phyloP scores from a whole-genome alignment of 2,113 vertebrate species.

The Felis chaus region DNA sequence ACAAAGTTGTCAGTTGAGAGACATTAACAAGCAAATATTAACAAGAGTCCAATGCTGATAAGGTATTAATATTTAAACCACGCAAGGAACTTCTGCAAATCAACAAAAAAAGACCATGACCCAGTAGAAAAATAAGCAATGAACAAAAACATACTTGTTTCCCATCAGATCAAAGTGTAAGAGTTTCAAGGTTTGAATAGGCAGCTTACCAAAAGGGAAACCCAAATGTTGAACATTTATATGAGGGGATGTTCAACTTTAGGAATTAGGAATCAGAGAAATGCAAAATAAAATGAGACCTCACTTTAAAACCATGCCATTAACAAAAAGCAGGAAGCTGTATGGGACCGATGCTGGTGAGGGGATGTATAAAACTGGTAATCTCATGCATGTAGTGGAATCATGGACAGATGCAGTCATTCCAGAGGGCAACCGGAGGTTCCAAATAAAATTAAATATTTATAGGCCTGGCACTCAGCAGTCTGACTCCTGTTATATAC shows the following conservation, averaged over 20 bases:
- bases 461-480: neutral
- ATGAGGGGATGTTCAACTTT: neutral
- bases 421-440: neutral
- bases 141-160: neutral
- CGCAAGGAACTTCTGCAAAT: neutral
- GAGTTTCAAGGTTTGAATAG: neutral
- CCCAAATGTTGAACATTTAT: neutral
- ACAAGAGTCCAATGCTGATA: neutral
- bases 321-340: neutral
- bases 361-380: neutral
- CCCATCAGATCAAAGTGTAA: neutral
- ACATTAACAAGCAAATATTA: neutral
- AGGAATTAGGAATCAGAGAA: neutral
- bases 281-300: neutral
- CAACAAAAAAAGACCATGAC: neutral
- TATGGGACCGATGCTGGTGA: neutral
- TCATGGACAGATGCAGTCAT: neutral
- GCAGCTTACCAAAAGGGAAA: neutral
- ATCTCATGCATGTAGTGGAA: neutral
- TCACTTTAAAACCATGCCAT: neutral
- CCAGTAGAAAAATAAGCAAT: neutral
- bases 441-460: neutral
- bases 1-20: neutral
- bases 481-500: neutral
- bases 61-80: neutral